These are phyloP conservation scores for Crotophaga sulcirostris DNA, from an alignment of 2,113 vertebrate genomes.

Conservation along the genomic window DNA sequence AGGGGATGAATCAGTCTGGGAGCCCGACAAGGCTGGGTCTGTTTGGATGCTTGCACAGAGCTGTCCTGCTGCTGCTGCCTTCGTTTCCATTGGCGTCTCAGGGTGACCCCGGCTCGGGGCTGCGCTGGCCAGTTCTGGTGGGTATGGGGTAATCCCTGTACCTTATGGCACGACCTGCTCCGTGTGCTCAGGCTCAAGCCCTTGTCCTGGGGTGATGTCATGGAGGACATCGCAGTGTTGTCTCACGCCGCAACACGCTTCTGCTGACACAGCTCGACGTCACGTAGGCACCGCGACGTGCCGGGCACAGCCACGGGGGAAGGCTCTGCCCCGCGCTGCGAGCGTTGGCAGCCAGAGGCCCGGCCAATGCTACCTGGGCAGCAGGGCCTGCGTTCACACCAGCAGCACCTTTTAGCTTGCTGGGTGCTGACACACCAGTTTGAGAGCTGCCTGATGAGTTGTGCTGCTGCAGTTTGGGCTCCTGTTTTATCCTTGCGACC, in stretches of 20 bases:
- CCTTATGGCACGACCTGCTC: not conserved
- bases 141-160: not conserved
- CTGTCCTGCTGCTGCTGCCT: not conserved
- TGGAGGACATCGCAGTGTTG: not conserved
- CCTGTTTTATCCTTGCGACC: not conserved
- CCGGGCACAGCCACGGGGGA: not conserved
- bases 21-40: not conserved
- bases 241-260: constrained; percentile 2
- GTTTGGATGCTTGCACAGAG: not conserved
- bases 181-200: not conserved
- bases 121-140: not conserved
- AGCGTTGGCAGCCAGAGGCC: not conserved
- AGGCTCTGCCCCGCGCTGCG: not conserved
- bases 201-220: not conserved
- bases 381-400: not conserved
- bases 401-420: not conserved
- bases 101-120: not conserved
- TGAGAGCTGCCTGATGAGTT: not conserved
- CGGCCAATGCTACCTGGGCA: not conserved
- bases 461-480: not conserved
- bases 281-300: not conserved
- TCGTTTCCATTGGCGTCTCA: fast-evolving
- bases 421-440: not conserved
- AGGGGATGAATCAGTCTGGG: not conserved
- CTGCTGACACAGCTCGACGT: constrained; percentile 19